phyloP scores from a whole-genome alignment of 2,888 invertebrate species.

The Tribolium freemani region DNA sequence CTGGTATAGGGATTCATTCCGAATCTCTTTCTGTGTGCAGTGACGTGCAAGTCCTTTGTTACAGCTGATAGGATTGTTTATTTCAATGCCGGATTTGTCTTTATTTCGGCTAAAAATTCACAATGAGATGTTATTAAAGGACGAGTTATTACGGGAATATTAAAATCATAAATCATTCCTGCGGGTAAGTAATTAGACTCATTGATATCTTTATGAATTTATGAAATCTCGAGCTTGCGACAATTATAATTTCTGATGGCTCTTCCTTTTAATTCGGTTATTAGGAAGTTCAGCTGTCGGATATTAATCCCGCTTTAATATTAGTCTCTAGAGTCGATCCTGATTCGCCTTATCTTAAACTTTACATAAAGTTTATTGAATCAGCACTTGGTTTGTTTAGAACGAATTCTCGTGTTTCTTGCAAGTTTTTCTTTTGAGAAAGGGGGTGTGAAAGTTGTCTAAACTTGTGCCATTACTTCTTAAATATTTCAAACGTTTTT shows the following conservation, averaged over 20 bases:
- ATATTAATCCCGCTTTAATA: conserved; percentile 41
- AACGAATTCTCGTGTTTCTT: conserved; percentile 33
- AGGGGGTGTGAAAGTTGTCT: conserved; percentile 35
- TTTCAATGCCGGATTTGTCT: conserved; percentile 35
- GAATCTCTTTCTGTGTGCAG: conserved; percentile 40
- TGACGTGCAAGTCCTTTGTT: conserved; percentile 43
- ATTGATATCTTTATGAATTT: conserved; percentile 65
- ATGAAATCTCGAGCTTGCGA: conserved; percentile 60
- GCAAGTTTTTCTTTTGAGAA: conserved; percentile 20
- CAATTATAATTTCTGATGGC: conserved; percentile 56
- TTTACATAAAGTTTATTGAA: conserved; percentile 22
- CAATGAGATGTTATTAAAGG: conserved; percentile 5
- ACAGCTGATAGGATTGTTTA: conserved; percentile 47
- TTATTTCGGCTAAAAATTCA: conserved; percentile 22
- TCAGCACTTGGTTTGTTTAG: conserved; percentile 7
- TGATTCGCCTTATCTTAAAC: conserved; percentile 9
- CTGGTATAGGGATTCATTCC: conserved; percentile 51
- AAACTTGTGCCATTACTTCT: conserved; percentile 39
- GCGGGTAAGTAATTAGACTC: conserved; percentile 59
- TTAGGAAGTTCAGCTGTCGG: conserved; percentile 48
- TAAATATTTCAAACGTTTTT: conserved; percentile 43
- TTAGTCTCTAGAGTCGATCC: conserved; percentile 24
- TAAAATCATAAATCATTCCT: conserved; percentile 60
- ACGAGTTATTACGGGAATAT: conserved; percentile 55
- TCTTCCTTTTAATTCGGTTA: conserved; percentile 49